phyloP scores from a whole-genome alignment of 1,140 invertebrate genomes.

The Drosophila mauritiana region DNA sequence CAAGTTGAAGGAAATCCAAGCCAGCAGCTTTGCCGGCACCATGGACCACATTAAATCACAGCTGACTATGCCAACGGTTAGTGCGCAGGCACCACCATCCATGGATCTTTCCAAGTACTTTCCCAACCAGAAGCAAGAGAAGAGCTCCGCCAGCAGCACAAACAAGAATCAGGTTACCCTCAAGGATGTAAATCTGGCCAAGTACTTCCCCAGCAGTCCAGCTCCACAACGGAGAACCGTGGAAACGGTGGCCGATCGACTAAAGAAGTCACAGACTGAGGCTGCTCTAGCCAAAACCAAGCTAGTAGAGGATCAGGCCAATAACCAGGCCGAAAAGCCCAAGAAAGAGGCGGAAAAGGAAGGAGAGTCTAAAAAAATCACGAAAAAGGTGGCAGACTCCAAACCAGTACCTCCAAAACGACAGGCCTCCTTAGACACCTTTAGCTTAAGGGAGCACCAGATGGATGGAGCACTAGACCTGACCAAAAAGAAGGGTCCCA shows the following conservation, averaged over 20 bases:
- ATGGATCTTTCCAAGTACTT: conserved; percentile 84
- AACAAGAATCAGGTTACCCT: conserved; percentile 82
- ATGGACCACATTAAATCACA: conserved; percentile 80
- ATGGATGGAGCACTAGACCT: conserved; percentile 79
- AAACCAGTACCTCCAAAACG: conserved; percentile 62
- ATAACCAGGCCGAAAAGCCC: neutral
- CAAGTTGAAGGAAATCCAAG: conserved; percentile 77
- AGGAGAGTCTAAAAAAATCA: neutral
- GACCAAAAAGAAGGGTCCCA: conserved; percentile 63
- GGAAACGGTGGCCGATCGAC: conserved; percentile 69
- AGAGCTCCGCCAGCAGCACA: conserved; percentile 51
- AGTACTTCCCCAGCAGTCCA: conserved; percentile 81
- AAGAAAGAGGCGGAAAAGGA: neutral
- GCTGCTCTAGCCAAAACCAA: conserved; percentile 35
- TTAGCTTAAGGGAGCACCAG: conserved; percentile 77
- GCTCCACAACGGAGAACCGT: conserved; percentile 71
- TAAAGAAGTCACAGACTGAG: conserved; percentile 77
- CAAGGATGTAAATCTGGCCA: conserved; percentile 80
- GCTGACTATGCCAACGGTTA: conserved; percentile 73
- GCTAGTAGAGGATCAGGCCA: too few species aligned
- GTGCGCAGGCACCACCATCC: conserved; percentile 51
- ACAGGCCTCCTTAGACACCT: conserved; percentile 57
- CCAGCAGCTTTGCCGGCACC: conserved; percentile 77
- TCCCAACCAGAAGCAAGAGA: conserved; percentile 78
- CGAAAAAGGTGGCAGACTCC: conserved; percentile 9